Conservation (phyloP, 2,888 invertebrate genomes). For the Diabrotica balteata region DNA sequence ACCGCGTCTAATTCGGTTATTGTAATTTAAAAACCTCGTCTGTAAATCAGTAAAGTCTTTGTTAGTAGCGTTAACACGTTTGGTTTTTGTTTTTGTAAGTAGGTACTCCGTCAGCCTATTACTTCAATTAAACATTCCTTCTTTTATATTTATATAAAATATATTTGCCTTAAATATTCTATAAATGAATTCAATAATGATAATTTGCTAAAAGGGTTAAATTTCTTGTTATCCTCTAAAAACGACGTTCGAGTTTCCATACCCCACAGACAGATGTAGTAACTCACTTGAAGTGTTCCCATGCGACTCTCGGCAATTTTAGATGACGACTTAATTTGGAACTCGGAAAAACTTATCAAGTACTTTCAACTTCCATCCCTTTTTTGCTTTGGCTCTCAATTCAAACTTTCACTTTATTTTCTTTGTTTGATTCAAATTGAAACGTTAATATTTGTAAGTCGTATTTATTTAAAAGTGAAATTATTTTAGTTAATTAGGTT, state of each 20-base stretch:
- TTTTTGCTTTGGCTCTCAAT: background rate
- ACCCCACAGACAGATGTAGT: background rate
- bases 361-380: background rate
- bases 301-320: conserved; percentile 7
- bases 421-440: conserved; percentile 3
- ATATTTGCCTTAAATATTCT: too few relatives aligned
- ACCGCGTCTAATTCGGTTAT: too few relatives aligned
- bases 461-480: too few relatives aligned
- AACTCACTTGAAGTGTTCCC: conserved; percentile 2
- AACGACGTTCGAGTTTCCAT: background rate
- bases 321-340: conserved; percentile 4
- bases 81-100: too few relatives aligned
- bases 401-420: conserved; percentile 5
- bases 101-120: too few relatives aligned
- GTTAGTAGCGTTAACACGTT: too few relatives aligned
- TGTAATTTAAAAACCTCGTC: too few relatives aligned
- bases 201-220: background rate
- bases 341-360: conserved; percentile 5
- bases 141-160: too few relatives aligned
- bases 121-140: too few relatives aligned
- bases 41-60: too few relatives aligned
- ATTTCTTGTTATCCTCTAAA: background rate
- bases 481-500: background rate
- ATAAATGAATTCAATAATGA: background rate
- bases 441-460: background rate